Base-by-base conservation (phyloP, 2,113 vertebrate genomes). In the Anser brachyrhynchus region DNA sequence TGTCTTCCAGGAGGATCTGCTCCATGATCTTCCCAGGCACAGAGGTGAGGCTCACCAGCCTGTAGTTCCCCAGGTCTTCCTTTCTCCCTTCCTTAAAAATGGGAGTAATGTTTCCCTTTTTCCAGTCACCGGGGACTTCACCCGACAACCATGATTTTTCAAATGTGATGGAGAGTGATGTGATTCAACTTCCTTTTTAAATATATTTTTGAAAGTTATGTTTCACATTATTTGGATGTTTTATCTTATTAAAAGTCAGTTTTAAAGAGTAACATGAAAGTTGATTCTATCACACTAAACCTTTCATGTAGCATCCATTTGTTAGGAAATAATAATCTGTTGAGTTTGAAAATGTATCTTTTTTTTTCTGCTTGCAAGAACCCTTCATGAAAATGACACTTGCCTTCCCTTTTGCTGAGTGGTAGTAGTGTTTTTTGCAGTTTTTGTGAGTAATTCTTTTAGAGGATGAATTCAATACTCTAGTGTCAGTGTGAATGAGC, bases 131-230 rank as follows among this genome's bases (percentile, higher is more conserved):
- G 20, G 46, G 46, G 20, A 49, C 46, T 49, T 49, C 46, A 49
- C 46, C 46, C 11, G 46, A 21, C 46, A 49, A 49, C 46, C 46
- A 21, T 49, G 46, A 49, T 49, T 49, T 49, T 49, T 49, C 46
- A 49, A 21, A 21, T 21, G 21, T 49, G 46, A 21, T 46, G 20
- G 19, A 49, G 46, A 49, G 20, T 10, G 20, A 83, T 41, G 10
- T 19, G 3, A 25, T 3, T 31, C 1, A 3, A 3, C 1, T 76
- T 65, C 3, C 2, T 18, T 52, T 83, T 71, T 31, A 6, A 37
- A 8, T 31, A 25, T 14, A 0, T 55, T n/a, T 44, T 51, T 4
- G 2, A 9, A 51, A 52, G 43, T 69, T 57, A 35, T 3, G 2
- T 57, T 58, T 41, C 54, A 21, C 72, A 79, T 61, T 0, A 35